These are phyloP conservation scores for Hymenochirus boettgeri DNA, from an alignment of 2,113 vertebrate species.

Conservation along the genomic window DNA sequence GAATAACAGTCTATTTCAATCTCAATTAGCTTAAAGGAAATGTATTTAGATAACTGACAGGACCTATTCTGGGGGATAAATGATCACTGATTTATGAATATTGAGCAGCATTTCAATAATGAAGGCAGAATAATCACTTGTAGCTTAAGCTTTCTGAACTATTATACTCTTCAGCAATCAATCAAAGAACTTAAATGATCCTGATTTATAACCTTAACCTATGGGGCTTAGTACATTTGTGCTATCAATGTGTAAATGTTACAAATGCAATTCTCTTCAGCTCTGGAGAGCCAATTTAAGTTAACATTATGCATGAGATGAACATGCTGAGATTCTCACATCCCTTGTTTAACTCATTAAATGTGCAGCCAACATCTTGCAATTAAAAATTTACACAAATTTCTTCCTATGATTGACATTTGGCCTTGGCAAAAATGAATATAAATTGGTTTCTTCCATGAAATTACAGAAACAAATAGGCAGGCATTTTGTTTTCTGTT, in stretches of 20 bases:
- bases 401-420: slow-evolving; percentile 70
- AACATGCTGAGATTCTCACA: slow-evolving; percentile 65
- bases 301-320: slow-evolving; percentile 71
- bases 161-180: slow-evolving; percentile 63
- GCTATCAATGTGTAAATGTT: slow-evolving; percentile 66
- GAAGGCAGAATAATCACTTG: slow-evolving; percentile 57
- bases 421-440: slow-evolving; percentile 65
- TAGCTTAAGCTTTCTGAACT: slow-evolving; percentile 52
- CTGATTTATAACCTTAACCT: slow-evolving; percentile 77
- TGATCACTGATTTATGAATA: slow-evolving; percentile 76
- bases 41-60: slow-evolving; percentile 70
- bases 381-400: slow-evolving; percentile 76
- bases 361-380: slow-evolving; percentile 71
- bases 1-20: slow-evolving; percentile 63
- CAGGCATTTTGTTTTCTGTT: slow-evolving; percentile 53
- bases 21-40: slow-evolving; percentile 69
- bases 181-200: slow-evolving; percentile 71
- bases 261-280: slow-evolving; percentile 62
- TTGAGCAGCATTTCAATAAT: slow-evolving; percentile 67
- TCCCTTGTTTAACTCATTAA: slow-evolving; percentile 75
- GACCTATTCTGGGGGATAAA: slow-evolving; percentile 71
- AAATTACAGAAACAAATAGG: slow-evolving; percentile 48
- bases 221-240: slow-evolving; percentile 67
- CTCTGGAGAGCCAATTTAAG: slow-evolving; percentile 69
- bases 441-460: slow-evolving; percentile 64